Base-by-base conservation (phyloP, 2,888 invertebrate genomes). In the Listrodromus nycthemerus region DNA sequence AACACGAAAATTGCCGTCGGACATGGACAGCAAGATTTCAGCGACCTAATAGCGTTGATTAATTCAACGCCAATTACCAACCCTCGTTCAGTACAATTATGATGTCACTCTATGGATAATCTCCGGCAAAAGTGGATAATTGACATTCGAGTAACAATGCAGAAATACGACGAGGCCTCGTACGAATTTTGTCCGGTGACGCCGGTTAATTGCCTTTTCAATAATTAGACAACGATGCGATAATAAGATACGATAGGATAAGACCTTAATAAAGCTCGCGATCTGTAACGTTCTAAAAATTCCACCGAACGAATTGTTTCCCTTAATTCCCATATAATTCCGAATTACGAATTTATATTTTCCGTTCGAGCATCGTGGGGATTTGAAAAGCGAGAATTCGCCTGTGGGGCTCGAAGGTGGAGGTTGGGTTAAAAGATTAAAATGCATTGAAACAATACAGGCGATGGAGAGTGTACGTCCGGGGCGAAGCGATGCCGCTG, bases 361-460 rank as follows among this genome's bases (percentile, higher is more conserved):
- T 30, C 24, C 30, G 19, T 19, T 13, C 48, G 63, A 5, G 33
- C 16, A 24, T 21, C 52, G 21, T 2, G 8, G 16, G 45, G 37
- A 30, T 67, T 50, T 24, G 50, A 37, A 71, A 69, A 83, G 50
- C 75, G 50, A 52, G 52, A 65, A 75, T 65, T 65, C 37, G 75
- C 16, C 67, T 73, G 30, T 2, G 30, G 16, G 61, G 41, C 0
- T 2, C 2, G 41, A 4, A 5, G 3, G 13, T 3, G 41, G 3
- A 45, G 13, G 41, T 27, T 67, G 63, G 73, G 73, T 74, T 61
- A 27, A 74, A 67, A 77, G 71, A 80, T 83, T 80, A 77, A 83
- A 83, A 83, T 83, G 76, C 80, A 80, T 73, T 80, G 69, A 80
- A 76, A 61, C 48, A 83, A 79, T 75, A 75, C 65, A 58, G 55